A percentile compares a stretch with the other conserved stretches of the same genome.
Conservation (phyloP, 2,113 vertebrate species). For the Ceyx melanurus region DNA sequence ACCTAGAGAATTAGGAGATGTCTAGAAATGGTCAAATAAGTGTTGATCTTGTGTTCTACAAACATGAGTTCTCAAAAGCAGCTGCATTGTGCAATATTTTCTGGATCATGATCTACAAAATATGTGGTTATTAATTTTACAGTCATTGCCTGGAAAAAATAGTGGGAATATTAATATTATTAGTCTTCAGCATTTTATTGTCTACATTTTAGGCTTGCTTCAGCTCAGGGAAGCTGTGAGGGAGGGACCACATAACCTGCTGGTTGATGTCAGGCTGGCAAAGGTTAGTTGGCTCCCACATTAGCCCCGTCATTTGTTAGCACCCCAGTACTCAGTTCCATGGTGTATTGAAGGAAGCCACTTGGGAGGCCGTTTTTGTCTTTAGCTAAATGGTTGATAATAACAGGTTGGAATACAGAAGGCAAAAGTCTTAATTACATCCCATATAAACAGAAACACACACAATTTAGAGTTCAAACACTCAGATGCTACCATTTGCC, state of each 20-base stretch:
- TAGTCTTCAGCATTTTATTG: background rate
- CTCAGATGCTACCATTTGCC: background rate
- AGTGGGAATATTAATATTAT: conserved; percentile 1
- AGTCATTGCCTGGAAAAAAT: background rate
- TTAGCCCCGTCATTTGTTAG: background rate
- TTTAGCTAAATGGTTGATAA: background rate
- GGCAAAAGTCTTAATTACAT: background rate
- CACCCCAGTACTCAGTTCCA: background rate
- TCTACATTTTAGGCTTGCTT: background rate
- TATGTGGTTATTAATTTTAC: background rate
- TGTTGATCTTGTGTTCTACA: background rate
- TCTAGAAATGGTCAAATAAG: background rate
- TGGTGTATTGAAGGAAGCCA: background rate
- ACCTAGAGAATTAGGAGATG: background rate
- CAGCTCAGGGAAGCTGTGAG: background rate
- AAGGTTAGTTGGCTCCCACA: background rate
- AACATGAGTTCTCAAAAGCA: background rate
- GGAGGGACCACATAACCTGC: background rate
- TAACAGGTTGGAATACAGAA: background rate
- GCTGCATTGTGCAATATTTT: background rate
- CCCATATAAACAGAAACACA: background rate
- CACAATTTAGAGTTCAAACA: background rate
- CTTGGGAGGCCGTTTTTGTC: background rate
- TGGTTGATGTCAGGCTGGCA: background rate
- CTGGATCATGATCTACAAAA: background rate